Base-by-base conservation (phyloP, 2,888 invertebrate species). In the Cheilosia scutellata region DNA sequence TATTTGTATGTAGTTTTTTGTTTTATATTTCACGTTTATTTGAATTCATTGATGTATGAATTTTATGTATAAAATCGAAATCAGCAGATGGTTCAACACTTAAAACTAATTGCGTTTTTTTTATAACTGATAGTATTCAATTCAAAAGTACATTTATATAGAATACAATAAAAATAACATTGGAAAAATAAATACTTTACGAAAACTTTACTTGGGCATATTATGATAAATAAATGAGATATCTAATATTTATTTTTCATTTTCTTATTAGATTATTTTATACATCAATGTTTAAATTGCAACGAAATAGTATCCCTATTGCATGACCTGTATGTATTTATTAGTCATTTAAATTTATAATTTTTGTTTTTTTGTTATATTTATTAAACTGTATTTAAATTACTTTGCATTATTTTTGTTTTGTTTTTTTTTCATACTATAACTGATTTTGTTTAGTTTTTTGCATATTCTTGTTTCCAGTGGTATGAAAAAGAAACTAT, bases 11-110 rank as follows among this genome's bases (percentile, higher is more conserved):
- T n/a, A 57, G 7, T 20, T 58, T 31, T 16, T 58, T 37, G 25
- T 51, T 27, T 27, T 51, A 27, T 51, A 27, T 57, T 37, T 62
- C 31, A 62, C 16, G 44, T 62, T 62, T 62, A 62, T 62, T 65
- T 49, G 3, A 49, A 51, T 65, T 51, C 65, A 49, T 51, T 49
- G 13, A 51, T 65, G 20, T 25, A 51, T 51, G 65, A 37, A 65
- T 65, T 65, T 51, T 51, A 51, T 37, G 49, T 65, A 65, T 51
- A 65, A 65, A 51, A 65, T 65, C 31, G 65, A 65, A 65, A 65
- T 49, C 51, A 51, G 65, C 51, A 65, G 65, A 65, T 49, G 51
- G 51, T 51, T 51, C 37, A 65, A 65, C 51, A 51, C 65, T 51
- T 65, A 65, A 27, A 51, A 65, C 20, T 47, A 62, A 47, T 31